Base-by-base conservation (phyloP, 2,113 vertebrate genomes). In the Myiozetetes cayanensis region DNA sequence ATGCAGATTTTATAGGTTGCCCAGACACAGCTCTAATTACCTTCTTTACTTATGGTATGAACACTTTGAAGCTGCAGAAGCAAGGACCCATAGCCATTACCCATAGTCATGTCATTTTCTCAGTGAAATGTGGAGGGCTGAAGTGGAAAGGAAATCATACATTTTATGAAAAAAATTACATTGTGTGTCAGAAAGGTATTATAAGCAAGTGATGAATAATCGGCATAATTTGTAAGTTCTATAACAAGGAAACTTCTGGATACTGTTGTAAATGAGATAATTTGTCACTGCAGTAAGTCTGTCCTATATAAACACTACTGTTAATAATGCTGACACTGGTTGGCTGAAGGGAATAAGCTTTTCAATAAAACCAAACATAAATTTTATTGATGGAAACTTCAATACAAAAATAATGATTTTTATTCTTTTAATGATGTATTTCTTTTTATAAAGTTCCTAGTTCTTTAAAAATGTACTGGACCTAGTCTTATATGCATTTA, bases 221-320 rank as follows among this genome's bases (percentile, higher is more conserved):
- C 91, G 84, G 47, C 66, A 91, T 87, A 95, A 93, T 96, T 83
- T 93, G n/a, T 86, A 52, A 77, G 41, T 91, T 96, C 78, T 92
- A 21, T 67, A 91, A 75, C 49, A 91, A 77, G 25, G 17, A 33
- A 81, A 93, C 84, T 94, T 93, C 63, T 93, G 87, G 71, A 91
- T 79, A 62, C 25, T 88, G 35, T 35, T 14, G 5, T 80, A 95
- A 93, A 94, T 84, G 46, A 95, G 87, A 86, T 53, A 59, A 86
- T 94, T 95, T 91, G 58, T 96, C 89, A 96, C 5, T 80, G 41
- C 12, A 73, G 41, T 59, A 81, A 91, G 79, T 77, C 70, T 90
- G 63, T 81, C 65, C 19, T 24, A 30, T 63, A 66, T 62, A 96
- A 95, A 88, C 52, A 89, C 47, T 61, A 20, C 12, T 33, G 27